Conservation (phyloP, 2,888 invertebrate genomes). For the Acleris laterana region DNA sequence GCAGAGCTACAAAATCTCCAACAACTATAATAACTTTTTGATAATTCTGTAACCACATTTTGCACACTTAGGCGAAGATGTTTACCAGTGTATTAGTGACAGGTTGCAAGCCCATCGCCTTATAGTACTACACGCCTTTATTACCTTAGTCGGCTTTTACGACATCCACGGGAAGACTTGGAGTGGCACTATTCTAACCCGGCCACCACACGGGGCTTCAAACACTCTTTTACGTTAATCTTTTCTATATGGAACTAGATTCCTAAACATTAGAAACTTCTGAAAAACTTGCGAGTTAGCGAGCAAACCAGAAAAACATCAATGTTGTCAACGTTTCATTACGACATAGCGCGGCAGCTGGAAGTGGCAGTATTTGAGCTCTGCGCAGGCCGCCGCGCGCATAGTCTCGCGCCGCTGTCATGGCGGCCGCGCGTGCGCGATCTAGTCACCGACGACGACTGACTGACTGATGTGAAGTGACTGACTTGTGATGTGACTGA, state of each 20-base stretch:
- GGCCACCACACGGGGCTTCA: too few species aligned
- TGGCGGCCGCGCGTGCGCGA: constrained; percentile 65
- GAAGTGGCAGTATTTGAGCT: constrained; percentile 78
- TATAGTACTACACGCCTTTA: too few species aligned
- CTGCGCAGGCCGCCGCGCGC: constrained; percentile 48
- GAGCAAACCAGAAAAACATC: constrained; percentile 25
- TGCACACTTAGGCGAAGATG: too few species aligned
- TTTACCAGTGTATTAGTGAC: too few species aligned
- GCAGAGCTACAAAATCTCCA: too few species aligned
- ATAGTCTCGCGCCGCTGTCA: constrained; percentile 70
- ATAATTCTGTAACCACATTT: too few species aligned
- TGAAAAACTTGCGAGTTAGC: constrained; percentile 3
- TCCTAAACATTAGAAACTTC: constrained; percentile 14
- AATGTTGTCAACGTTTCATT: constrained; percentile 44
- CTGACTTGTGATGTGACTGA: constrained; percentile 5
- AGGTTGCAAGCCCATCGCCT: too few species aligned
- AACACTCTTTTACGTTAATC: too few species aligned
- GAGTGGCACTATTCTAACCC: too few species aligned
- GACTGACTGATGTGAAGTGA: constrained; percentile 6
- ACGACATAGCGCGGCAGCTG: constrained; percentile 42
- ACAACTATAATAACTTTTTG: too few species aligned
- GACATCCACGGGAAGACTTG: too few species aligned
- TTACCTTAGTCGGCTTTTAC: too few species aligned
- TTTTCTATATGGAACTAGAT: background rate
- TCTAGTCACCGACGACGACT: constrained; percentile 61